Conservation (phyloP, 2,797 vertebrate genomes). For the Chelonia mydas region DNA sequence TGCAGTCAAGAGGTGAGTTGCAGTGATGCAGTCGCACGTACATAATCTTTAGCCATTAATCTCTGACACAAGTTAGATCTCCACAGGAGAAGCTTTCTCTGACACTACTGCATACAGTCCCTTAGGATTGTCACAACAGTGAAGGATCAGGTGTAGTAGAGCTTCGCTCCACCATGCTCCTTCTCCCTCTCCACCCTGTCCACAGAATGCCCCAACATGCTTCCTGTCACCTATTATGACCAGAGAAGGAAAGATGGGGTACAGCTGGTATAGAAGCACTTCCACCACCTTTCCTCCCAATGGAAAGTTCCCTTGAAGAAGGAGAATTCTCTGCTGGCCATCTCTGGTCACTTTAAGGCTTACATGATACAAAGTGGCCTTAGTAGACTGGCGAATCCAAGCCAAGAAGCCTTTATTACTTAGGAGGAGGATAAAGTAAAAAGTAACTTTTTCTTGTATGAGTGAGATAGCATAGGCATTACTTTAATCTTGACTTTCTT, state of each 20-base stretch:
- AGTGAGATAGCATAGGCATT: neutral
- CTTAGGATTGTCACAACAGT: neutral
- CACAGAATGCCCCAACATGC: neutral
- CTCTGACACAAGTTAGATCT: neutral
- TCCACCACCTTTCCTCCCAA: neutral
- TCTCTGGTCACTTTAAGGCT: neutral
- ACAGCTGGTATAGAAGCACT: neutral
- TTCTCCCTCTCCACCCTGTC: neutral
- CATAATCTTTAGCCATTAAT: neutral
- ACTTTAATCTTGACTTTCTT: neutral
- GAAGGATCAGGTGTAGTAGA: neutral
- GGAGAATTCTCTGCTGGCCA: neutral
- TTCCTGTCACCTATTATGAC: neutral
- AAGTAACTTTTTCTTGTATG: neutral
- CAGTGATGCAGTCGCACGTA: neutral
- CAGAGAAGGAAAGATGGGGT: neutral
- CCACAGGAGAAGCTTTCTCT: neutral
- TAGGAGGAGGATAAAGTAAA: neutral
- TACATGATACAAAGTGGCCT: neutral
- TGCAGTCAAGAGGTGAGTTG: neutral
- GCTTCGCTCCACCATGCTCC: neutral
- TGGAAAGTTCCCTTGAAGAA: neutral
- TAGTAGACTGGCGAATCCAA: neutral
- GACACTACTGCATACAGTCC: neutral
- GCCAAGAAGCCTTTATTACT: neutral